Percentiles rank a stretch among this genome's conserved stretches.
These are phyloP conservation scores for Hydrozoanthus gracilis DNA, from an alignment of 92 coral and sea anemone genomes.

Conservation along the genomic window DNA sequence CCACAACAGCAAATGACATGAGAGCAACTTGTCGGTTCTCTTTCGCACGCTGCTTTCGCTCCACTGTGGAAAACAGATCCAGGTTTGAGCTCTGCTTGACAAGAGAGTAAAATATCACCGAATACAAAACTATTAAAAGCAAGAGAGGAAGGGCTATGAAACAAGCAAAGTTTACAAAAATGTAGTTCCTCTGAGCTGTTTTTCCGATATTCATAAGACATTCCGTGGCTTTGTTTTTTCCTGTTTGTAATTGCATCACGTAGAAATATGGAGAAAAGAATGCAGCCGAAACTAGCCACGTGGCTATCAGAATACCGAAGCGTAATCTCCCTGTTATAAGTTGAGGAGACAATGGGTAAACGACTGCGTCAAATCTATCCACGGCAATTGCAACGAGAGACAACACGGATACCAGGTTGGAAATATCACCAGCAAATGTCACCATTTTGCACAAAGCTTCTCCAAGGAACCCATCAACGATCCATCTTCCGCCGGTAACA, in stretches of 20 bases:
- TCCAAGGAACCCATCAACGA: conserved; percentile 17
- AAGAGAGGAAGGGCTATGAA: conserved; percentile 27
- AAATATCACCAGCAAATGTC: conserved; percentile 29
- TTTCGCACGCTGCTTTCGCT: conserved; percentile 12
- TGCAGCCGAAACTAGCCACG: conserved; percentile 19
- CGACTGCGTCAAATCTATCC: conserved; percentile 45
- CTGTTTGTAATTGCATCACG: conserved; percentile 18
- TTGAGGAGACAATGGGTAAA: conserved; percentile 33
- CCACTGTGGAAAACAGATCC: neutral
- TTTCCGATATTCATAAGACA: conserved; percentile 26
- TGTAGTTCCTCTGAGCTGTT: neutral
- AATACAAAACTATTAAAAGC: neutral
- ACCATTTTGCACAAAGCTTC: conserved; percentile 35
- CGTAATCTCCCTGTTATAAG: conserved; percentile 16
- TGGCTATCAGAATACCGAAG: neutral
- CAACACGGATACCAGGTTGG: conserved; percentile 18
- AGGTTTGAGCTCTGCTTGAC: neutral
- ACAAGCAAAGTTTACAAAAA: conserved; percentile 34
- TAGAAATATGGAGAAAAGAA: conserved; percentile 38
- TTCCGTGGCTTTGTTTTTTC: neutral
- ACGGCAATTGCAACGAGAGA: conserved; percentile 31
- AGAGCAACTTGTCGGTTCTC: conserved; percentile 25
- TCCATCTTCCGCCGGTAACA: conserved; percentile 12
- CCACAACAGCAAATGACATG: conserved; percentile 16
- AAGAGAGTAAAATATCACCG: conserved; percentile 30